These are phyloP conservation scores for Formicarius rufipectus DNA, from an alignment of 2,113 vertebrate species.

Conservation along the genomic window DNA sequence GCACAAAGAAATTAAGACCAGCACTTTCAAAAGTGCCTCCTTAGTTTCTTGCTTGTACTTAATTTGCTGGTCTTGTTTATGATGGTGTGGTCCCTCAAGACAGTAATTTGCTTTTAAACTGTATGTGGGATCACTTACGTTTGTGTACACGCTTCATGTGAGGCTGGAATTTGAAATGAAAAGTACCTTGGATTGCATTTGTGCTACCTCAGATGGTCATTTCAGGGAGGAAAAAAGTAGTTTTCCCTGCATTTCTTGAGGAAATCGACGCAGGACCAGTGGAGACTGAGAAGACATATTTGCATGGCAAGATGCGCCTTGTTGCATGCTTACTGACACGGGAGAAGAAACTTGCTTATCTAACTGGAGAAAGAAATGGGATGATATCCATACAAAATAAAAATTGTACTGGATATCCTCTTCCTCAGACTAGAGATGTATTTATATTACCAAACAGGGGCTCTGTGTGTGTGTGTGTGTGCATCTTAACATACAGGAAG, in stretches of 20 bases:
- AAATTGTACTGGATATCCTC: conserved; percentile 20
- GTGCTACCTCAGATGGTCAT: background rate
- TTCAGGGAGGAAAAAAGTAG: background rate
- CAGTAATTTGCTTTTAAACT: background rate
- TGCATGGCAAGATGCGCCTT: background rate
- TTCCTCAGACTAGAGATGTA: background rate
- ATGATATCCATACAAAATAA: background rate
- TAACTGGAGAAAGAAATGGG: background rate
- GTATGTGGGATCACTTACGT: background rate
- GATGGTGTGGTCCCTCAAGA: background rate
- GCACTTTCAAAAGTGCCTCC: background rate
- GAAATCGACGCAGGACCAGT: background rate
- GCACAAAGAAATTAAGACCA: background rate
- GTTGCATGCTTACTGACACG: background rate
- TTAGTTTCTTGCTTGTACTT: background rate
- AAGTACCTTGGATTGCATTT: background rate
- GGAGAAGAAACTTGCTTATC: background rate
- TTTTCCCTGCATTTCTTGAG: background rate
- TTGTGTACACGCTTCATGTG: background rate
- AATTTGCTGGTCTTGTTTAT: background rate
- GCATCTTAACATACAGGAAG: background rate
- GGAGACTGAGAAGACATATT: background rate
- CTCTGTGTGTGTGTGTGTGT: background rate
- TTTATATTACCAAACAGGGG: background rate
- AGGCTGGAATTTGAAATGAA: background rate